Evolutionary conservation across 2,888 invertebrate species (phyloP), one percentile per base, ranked within the genome.

Genomic region (Melanargia galathea): DNA sequence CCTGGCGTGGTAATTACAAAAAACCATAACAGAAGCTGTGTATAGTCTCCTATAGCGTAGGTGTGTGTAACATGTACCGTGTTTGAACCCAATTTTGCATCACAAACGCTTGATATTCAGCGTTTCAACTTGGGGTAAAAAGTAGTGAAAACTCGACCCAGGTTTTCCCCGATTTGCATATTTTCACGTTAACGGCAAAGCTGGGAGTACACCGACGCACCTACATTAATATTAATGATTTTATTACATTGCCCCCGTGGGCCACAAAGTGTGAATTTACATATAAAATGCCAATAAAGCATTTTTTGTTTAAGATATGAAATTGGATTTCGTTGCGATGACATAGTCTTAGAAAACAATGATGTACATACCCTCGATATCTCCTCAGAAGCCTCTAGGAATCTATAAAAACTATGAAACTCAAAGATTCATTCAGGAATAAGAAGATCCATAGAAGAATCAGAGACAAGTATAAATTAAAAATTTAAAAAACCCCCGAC

Each of bases 151-250:
- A 66, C 57, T 63, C 57, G 6, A 45, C 72, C 71, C 69, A 68
- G 72, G 73, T 70, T 79, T 76, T 69, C 72, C 69, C 66, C 68
- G 67, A 80, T 84, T 84, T 85, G 80, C 87, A 86, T 85, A 81
- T 83, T 84, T 81, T 79, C 75, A 75, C 75, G 76, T 75, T 80
- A 80, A 81, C 79, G 73, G 78, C 75, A 76, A 70, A 68, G 64
- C 62, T 67, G 63, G 65, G 70, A 72, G 65, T 66, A 35, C 16
- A 40, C 57, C 16, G 24, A 58, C 48, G 71, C 70, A 63, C 70
- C 64, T 54, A 63, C 75, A 84, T 87, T 80, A 85, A 86, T 86
- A 86, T 87, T 84, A 83, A 87, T 86, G 78, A 77, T 76, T 73
- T 81, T 77, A 85, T 83, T 82, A 84, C 77, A 80, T 79, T 75